These are phyloP conservation scores for Phyllotreta cruciferae DNA, from an alignment of 2,888 invertebrate species.

Conservation along the genomic window DNA sequence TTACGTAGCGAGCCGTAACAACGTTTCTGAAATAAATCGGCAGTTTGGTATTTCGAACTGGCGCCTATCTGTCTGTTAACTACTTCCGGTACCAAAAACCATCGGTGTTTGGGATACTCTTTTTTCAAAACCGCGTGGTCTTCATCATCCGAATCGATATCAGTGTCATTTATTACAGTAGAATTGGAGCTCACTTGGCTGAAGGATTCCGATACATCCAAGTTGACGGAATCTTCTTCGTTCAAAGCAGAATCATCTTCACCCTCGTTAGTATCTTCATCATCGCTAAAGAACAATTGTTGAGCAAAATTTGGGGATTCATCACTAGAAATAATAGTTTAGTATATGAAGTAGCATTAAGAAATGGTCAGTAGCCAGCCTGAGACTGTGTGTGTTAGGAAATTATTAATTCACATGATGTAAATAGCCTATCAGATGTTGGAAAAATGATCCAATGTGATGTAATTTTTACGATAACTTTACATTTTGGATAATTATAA, in stretches of 20 bases:
- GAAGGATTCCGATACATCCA: constrained; percentile 16
- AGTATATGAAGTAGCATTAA: background rate
- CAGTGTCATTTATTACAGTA: constrained; percentile 47
- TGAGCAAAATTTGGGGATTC: background rate
- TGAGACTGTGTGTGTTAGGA: too few relatives aligned
- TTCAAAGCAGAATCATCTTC: constrained; percentile 37
- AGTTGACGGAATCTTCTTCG: constrained; percentile 35
- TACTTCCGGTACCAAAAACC: constrained; percentile 70
- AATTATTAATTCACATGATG: too few relatives aligned
- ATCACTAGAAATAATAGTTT: background rate
- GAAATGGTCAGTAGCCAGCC: too few relatives aligned
- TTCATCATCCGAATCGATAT: constrained; percentile 48
- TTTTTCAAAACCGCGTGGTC: constrained; percentile 63
- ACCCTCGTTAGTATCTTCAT: constrained; percentile 14
- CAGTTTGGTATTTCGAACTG: constrained; percentile 56
- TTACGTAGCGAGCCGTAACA: constrained; percentile 84
- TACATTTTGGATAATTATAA: too few relatives aligned
- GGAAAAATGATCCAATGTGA: too few relatives aligned
- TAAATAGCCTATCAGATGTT: too few relatives aligned
- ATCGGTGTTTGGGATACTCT: constrained; percentile 71
- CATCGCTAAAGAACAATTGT: constrained; percentile 28
- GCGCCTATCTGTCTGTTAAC: constrained; percentile 69
- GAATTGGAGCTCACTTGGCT: constrained; percentile 38
- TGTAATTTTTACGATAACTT: too few relatives aligned
- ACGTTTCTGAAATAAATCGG: constrained; percentile 59